A percentile compares a stretch with the other conserved stretches of the same genome.
Conservation (phyloP, 2,888 invertebrate species). For the Baccha elongata region DNA sequence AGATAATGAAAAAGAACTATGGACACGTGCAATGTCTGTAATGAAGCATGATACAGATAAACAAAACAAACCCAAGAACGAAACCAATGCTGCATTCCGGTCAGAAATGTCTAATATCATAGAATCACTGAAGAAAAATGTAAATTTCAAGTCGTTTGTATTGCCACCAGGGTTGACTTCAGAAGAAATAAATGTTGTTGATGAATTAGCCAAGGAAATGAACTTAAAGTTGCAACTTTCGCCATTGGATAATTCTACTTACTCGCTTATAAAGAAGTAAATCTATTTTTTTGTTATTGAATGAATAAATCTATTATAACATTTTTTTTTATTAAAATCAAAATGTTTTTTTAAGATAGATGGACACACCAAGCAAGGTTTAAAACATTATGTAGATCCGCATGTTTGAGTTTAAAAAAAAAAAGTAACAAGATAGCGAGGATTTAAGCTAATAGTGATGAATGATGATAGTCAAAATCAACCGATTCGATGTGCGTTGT, state of each 20-base stretch:
- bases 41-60: conserved; percentile 72
- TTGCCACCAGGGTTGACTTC: conserved; percentile 81
- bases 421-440: too few relatives aligned
- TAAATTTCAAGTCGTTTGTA: conserved; percentile 82
- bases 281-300: too few relatives aligned
- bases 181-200: conserved; percentile 74
- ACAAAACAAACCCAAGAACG: conserved; percentile 1
- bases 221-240: conserved; percentile 74
- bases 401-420: too few relatives aligned
- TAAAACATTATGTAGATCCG: too few relatives aligned
- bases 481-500: too few relatives aligned
- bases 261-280: conserved; percentile 74
- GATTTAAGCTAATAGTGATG: too few relatives aligned
- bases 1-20: conserved; percentile 79
- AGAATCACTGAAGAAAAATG: conserved; percentile 82
- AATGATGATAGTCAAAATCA: too few relatives aligned
- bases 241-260: conserved; percentile 74
- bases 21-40: conserved; percentile 80
- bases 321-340: too few relatives aligned
- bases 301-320: too few relatives aligned
- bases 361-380: too few relatives aligned
- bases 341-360: too few relatives aligned
- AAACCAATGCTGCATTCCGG: conserved; percentile 76
- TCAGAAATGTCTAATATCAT: conserved; percentile 83
- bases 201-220: conserved; percentile 74